phyloP scores from a whole-genome alignment of 2,113 vertebrate genomes.

The Eupsittula cactorum region DNA sequence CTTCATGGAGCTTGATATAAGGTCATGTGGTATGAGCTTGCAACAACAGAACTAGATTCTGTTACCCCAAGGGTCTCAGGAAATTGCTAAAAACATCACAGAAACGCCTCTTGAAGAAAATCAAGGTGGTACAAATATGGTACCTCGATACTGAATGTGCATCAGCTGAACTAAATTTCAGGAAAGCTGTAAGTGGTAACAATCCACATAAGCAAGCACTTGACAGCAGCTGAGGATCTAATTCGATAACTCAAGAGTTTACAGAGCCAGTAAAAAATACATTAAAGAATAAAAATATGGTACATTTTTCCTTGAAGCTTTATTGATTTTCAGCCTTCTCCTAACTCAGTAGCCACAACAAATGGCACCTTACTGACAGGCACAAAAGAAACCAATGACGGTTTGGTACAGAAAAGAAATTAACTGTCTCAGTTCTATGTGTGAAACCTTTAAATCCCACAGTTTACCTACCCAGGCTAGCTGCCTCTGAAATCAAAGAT shows the following conservation, averaged over 20 bases:
- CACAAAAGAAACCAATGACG: rapidly evolving
- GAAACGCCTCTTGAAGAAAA: neutral
- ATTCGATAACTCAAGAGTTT: neutral
- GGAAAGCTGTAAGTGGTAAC: neutral
- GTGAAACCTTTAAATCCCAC: neutral
- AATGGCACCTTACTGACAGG: neutral
- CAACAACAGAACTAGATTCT: neutral
- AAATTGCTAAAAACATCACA: neutral
- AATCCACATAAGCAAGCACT: neutral
- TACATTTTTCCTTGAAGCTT: neutral
- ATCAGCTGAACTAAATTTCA: neutral
- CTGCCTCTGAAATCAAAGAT: neutral
- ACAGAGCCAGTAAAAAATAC: neutral
- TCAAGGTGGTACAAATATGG: neutral
- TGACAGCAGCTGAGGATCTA: neutral
- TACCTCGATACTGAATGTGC: rapidly evolving
- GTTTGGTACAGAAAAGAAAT: neutral
- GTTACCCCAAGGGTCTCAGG: neutral
- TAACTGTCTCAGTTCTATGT: neutral
- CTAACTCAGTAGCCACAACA: neutral
- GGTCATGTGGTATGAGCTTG: neutral
- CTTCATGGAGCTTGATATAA: neutral
- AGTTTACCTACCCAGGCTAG: neutral
- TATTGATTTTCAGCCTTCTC: neutral
- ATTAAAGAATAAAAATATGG: neutral